phyloP scores from a whole-genome alignment of 1,140 invertebrate genomes.

The Metopolophium dirhodum region DNA sequence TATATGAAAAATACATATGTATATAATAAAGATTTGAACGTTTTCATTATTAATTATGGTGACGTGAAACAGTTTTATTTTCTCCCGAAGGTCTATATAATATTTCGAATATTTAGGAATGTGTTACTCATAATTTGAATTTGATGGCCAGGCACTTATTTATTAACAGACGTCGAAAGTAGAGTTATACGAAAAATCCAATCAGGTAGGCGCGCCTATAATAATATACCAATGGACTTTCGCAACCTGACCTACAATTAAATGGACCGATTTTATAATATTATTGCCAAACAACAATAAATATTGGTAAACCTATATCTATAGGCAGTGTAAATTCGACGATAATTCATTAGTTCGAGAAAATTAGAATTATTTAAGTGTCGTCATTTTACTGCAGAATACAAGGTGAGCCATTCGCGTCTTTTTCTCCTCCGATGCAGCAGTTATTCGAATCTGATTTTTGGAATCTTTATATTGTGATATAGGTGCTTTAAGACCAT shows the following conservation, averaged over 20 bases:
- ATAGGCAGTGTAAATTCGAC: no score
- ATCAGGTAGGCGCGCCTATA: background rate
- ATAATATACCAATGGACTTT: background rate
- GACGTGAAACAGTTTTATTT: background rate
- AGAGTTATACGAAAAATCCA: background rate
- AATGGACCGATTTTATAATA: background rate
- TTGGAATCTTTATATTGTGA: no score
- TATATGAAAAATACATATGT: no score
- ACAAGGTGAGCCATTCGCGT: no score
- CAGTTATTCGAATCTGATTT: no score
- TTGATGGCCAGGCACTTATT: background rate
- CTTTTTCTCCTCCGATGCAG: no score
- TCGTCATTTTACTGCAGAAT: no score
- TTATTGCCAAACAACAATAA: background rate
- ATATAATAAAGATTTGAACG: background rate
- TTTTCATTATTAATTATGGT: background rate
- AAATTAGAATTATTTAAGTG: no score
- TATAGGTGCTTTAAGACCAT: no score
- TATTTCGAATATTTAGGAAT: background rate
- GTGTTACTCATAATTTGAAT: background rate
- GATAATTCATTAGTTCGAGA: no score
- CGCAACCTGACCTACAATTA: background rate
- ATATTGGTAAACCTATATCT: no score
- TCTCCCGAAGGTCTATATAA: background rate
- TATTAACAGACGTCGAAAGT: background rate